These are phyloP conservation scores for Ophiothrix spiculata DNA, from an alignment of 35 echinoderm and acorn worm species.

Conservation along the genomic window DNA sequence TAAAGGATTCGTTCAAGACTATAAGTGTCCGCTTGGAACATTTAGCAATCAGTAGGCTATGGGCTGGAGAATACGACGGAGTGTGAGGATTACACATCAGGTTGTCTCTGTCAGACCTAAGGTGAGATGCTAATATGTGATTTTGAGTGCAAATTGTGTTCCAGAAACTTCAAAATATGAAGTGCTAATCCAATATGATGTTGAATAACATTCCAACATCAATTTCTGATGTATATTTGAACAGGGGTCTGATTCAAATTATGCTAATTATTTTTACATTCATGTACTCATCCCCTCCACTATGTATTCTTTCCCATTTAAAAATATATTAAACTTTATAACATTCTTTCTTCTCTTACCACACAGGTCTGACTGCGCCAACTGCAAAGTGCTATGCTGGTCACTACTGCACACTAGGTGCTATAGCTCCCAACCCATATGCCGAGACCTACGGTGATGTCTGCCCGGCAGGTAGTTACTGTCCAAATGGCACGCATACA, in stretches of 20 bases:
- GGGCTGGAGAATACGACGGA: constrained; percentile 93
- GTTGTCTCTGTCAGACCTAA: constrained; percentile 72
- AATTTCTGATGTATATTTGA: too few species aligned
- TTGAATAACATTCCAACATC: too few species aligned
- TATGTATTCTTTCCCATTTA: too few species aligned
- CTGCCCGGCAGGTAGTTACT: constrained; percentile 85
- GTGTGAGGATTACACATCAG: constrained; percentile 75
- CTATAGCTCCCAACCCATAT: constrained; percentile 77
- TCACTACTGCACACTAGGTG: constrained; percentile 86
- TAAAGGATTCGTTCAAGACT: constrained; percentile 78
- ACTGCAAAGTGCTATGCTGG: constrained; percentile 64
- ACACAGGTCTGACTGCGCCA: constrained; percentile 73
- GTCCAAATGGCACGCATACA: constrained; percentile 60
- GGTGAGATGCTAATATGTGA: constrained; percentile 39
- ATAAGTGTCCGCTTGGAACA: constrained; percentile 83
- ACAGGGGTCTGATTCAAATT: too few species aligned
- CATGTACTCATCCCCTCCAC: too few species aligned
- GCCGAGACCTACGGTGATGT: constrained; percentile 84
- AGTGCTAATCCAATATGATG: too few species aligned
- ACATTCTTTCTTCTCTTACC: not conserved
- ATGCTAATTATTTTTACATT: too few species aligned
- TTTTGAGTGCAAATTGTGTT: not conserved
- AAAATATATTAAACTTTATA: too few species aligned
- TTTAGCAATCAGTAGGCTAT: constrained; percentile 79
- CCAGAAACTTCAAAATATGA: too few species aligned